Evolutionary conservation across 2,113 vertebrate genomes (phyloP).

Genomic region (Saiga tatarica): DNA sequence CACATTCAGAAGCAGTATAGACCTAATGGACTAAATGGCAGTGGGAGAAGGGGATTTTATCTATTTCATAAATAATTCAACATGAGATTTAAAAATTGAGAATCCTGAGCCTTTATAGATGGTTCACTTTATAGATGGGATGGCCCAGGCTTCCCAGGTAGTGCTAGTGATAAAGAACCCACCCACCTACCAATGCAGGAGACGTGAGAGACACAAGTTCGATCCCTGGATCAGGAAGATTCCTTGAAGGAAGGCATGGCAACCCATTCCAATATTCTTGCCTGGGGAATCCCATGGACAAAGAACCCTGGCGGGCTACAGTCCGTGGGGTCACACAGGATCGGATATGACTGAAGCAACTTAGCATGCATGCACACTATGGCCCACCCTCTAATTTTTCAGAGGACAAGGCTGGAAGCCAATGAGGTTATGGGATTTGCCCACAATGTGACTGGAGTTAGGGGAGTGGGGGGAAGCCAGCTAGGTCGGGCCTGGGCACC

Average conservation of each 20-base stretch:
- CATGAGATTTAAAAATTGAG: not conserved
- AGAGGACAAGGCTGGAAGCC: not conserved
- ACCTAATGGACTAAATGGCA: not conserved
- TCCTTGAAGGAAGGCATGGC: not conserved
- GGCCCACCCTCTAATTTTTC: not conserved
- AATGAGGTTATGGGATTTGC: not conserved
- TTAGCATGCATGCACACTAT: not conserved
- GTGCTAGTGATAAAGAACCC: not conserved
- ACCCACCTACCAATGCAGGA: not conserved
- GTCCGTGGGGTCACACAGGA: not conserved
- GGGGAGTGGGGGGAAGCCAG: not conserved
- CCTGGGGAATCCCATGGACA: not conserved
- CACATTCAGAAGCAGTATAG: not conserved
- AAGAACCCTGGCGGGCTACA: not conserved
- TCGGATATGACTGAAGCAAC: accelerated
- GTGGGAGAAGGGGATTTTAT: not conserved
- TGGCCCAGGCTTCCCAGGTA: not conserved
- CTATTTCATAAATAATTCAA: not conserved
- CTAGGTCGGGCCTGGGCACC: too few relatives aligned
- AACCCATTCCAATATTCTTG: not conserved
- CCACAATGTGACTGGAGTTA: accelerated
- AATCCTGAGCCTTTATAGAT: not conserved
- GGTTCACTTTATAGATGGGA: not conserved
- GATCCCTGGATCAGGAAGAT: not conserved
- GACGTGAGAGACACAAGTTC: accelerated